A percentile compares a stretch with the other conserved stretches of the same genome.
phyloP scores from a whole-genome alignment of 1,140 invertebrate species.

The Pseudachorutes palmiensis region DNA sequence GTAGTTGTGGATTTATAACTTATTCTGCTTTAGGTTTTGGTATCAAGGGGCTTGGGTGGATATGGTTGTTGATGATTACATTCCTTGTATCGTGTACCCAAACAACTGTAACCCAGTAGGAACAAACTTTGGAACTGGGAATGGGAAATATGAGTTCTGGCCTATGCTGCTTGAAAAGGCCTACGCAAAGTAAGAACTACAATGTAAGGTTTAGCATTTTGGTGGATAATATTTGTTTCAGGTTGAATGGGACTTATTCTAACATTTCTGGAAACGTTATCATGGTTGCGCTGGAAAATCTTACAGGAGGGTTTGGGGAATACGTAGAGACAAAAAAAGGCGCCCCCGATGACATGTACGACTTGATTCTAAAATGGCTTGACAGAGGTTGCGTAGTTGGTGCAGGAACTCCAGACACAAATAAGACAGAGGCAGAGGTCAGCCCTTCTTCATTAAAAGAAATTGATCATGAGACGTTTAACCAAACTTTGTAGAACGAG shows the following conservation, averaged over 20 bases:
- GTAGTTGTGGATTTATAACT: neutral
- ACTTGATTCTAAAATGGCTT: neutral
- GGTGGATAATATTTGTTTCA: neutral
- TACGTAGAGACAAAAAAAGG: neutral
- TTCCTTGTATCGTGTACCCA: neutral
- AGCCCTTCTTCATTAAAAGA: no score
- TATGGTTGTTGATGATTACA: constrained; percentile 3
- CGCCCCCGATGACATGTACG: neutral
- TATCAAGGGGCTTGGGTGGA: neutral
- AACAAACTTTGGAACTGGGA: neutral
- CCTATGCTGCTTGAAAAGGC: constrained; percentile 3
- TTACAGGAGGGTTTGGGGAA: neutral
- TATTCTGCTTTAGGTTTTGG: constrained; percentile 8
- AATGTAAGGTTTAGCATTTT: neutral
- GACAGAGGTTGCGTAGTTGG: neutral
- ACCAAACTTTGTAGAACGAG: no score
- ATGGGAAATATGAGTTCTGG: neutral
- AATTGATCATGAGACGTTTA: no score
- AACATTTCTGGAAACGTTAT: neutral
- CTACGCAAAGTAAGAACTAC: neutral
- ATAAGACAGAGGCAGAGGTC: no score
- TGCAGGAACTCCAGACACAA: no score
- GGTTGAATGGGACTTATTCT: neutral
- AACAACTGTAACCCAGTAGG: neutral
- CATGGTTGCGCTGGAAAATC: neutral